Evolutionary conservation across 2,113 vertebrate genomes (phyloP).

Genomic region (Echinops telfairi): DNA sequence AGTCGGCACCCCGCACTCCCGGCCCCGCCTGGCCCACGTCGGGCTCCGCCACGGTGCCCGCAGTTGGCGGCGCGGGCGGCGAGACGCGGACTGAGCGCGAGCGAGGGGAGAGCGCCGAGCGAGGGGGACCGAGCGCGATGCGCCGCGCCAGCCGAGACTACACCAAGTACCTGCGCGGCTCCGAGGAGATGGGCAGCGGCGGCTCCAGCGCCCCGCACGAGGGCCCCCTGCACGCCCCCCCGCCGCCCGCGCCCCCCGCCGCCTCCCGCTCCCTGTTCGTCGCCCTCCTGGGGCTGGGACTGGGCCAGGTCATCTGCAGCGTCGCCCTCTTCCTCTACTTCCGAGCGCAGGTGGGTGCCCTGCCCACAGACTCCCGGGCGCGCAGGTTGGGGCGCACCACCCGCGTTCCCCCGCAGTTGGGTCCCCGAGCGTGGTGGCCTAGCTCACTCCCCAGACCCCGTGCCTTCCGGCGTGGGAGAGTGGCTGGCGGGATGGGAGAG

Average conservation of each 20-base stretch:
- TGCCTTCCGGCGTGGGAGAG: background rate
- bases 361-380: background rate
- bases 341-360: slow-evolving; percentile 92
- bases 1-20: slow-evolving; percentile 41
- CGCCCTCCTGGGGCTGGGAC: slow-evolving; percentile 92
- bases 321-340: slow-evolving; percentile 95
- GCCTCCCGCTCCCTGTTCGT: slow-evolving; percentile 89
- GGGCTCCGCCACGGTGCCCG: background rate
- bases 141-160: slow-evolving; percentile 88
- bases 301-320: slow-evolving; percentile 97
- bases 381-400: background rate
- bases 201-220: slow-evolving; percentile 63
- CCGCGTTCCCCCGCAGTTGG: fast-evolving
- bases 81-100: background rate
- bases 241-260: slow-evolving; percentile 76
- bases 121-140: slow-evolving; percentile 80
- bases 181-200: slow-evolving; percentile 85
- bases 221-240: slow-evolving; percentile 70
- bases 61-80: background rate
- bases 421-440: background rate
- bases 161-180: slow-evolving; percentile 87
- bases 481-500: background rate
- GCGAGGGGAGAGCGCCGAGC: background rate
- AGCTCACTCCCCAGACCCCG: background rate
- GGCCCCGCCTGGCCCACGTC: slow-evolving; percentile 51